Evolutionary conservation across 2,797 vertebrate species (phyloP), one percentile per base, ranked within the genome.

Genomic region (Columba guinea): DNA sequence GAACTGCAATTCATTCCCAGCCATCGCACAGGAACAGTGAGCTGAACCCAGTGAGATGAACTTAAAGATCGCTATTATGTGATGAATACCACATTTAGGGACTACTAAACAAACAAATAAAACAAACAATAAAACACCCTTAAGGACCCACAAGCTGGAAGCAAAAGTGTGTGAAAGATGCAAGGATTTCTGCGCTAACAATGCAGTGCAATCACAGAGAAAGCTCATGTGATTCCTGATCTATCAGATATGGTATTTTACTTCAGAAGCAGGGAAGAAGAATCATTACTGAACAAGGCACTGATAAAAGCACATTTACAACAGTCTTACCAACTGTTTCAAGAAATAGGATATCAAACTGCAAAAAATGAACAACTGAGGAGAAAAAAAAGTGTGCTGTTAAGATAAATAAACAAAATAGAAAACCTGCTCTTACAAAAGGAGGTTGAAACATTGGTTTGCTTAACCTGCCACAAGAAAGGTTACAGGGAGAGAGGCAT

Each of bases 361-460:
- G 22, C 67, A 44, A 83, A 80, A 92, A 84, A 27, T 8, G 5
- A 88, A 86, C 13, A 59, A 55, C 60, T n/a, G 8, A 19, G 28
- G 12, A 2, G 7, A 56, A 56, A 52, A 30, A 23, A 6, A 35
- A 13, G 13, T 26, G 7, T 41, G 13, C 37, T 70, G 52, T 46
- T 68, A 87, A 80, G 35, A 28, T 44, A 41, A 91, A 95, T 44
- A 94, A 89, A 77, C 60, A 86, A 63, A 89, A 68, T 24, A 86
- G 53, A 93, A 93, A 86, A 19, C 28, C 41, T 81, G 65, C 16
- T 37, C 85, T 93, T 71, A 80, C 13, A 58, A 71, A 88, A 91
- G 17, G 14, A 85, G 62, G 28, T 19, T 35, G 55, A 90, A 90
- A 93, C 34, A 69, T 1, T 41, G 32, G 13, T 46, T 89, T 92